Conservation (phyloP, 2,797 vertebrate genomes). For the Pangasius mekongensis region DNA sequence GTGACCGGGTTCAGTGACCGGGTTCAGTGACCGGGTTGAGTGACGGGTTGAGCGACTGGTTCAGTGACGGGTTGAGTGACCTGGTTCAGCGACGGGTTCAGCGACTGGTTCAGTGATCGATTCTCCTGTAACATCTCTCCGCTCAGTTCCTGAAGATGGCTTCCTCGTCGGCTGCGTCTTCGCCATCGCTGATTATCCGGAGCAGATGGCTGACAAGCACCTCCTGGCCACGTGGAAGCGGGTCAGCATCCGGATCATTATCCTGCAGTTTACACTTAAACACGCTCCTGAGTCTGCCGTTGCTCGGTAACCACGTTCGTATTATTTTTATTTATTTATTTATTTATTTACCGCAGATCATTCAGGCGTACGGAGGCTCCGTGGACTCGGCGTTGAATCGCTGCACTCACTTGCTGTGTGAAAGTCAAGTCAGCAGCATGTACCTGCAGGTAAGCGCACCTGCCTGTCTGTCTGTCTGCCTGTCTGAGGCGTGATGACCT, state of each 20-base stretch:
- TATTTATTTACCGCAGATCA: conserved; percentile 77
- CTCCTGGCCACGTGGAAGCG: conserved; percentile 93
- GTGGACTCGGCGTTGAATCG: conserved; percentile 88
- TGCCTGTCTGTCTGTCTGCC: background rate
- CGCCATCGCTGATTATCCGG: conserved; percentile 94
- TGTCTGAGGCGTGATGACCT: background rate
- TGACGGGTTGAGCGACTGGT: no score
- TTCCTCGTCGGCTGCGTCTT: conserved; percentile 94
- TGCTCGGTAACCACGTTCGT: background rate
- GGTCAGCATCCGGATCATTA: conserved; percentile 72
- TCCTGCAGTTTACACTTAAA: background rate
- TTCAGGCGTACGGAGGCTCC: conserved; percentile 89
- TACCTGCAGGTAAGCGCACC: conserved; percentile 87
- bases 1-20: no score
- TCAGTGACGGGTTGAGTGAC: no score
- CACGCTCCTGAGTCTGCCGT: background rate
- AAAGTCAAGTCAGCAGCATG: conserved; percentile 95
- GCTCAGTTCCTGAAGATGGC: conserved; percentile 89
- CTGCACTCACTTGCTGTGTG: conserved; percentile 97
- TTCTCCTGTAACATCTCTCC: background rate
- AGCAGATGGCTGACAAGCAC: conserved; percentile 98
- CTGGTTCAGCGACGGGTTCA: no score
- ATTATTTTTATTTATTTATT: background rate
- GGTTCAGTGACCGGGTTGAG: no score
- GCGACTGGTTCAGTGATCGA: background rate